Evolutionary conservation across 2,113 vertebrate genomes (phyloP).

Genomic region (Ictalurus punctatus): DNA sequence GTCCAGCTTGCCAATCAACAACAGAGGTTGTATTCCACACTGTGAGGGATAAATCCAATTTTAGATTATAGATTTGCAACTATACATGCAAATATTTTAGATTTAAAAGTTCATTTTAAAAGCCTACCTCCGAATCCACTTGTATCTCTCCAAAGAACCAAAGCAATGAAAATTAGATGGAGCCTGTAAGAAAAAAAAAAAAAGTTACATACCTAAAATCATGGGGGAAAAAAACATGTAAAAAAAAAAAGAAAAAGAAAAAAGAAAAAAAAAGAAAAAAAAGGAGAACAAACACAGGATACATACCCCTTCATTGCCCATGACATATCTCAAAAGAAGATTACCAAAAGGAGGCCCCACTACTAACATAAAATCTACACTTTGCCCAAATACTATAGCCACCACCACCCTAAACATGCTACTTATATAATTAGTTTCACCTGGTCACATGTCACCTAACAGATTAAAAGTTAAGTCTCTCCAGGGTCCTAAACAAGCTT

Average conservation of each 20-base stretch:
- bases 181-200: neutral
- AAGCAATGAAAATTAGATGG: neutral
- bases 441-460: neutral
- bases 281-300: neutral
- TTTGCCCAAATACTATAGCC: neutral
- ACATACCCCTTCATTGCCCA: neutral
- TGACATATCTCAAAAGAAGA: neutral
- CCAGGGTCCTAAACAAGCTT: conserved; percentile 6
- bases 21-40: neutral
- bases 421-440: neutral
- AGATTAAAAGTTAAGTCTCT: neutral
- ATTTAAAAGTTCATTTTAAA: neutral
- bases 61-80: neutral
- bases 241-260: too few relatives aligned
- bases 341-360: neutral
- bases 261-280: too few relatives aligned
- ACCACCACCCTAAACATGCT: neutral
- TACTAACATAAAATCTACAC: neutral
- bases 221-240: too few relatives aligned
- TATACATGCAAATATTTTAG: neutral
- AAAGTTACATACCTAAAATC: neutral
- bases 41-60: neutral
- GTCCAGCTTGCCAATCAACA: neutral
- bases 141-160: neutral
- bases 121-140: neutral